Conservation (phyloP, 1,140 invertebrate species). For the Oscheius sp. region DNA sequence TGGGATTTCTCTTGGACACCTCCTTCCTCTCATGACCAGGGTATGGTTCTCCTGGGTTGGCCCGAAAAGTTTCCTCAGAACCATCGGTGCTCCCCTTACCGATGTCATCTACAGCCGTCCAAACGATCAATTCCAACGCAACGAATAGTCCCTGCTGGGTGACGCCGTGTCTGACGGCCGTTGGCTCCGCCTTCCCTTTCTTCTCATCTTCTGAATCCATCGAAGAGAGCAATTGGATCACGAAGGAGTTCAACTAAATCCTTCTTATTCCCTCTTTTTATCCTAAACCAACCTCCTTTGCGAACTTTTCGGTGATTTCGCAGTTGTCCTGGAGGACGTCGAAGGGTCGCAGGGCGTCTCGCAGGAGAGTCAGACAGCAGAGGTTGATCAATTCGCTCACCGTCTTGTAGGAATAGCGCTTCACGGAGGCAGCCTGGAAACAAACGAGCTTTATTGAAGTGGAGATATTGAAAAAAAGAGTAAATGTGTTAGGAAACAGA, state of each 20-base stretch:
- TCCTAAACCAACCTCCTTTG: conserved; percentile 71
- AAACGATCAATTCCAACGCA: conserved; percentile 85
- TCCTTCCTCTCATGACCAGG: no score
- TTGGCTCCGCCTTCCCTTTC: conserved; percentile 57
- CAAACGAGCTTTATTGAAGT: no score
- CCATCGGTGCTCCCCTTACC: no score
- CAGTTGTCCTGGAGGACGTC: conserved; percentile 38
- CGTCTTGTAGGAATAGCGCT: conserved; percentile 80
- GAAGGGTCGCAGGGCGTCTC: conserved; percentile 77
- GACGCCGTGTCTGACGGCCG: conserved; percentile 83
- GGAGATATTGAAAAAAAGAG: no score
- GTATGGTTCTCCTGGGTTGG: no score
- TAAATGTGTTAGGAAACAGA: no score
- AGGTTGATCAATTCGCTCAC: conserved; percentile 91
- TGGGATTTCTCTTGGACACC: no score
- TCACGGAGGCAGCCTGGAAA: conserved; percentile 67
- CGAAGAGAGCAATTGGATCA: conserved; percentile 74
- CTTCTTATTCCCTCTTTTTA: neutral
- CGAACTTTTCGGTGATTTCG: conserved; percentile 83
- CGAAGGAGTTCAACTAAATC: conserved; percentile 75
- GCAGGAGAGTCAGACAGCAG: conserved; percentile 82
- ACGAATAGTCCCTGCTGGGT: conserved; percentile 1
- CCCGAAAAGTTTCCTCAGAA: no score
- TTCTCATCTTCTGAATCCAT: conserved; percentile 8
- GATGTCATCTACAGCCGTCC: conserved; percentile 92